These are phyloP conservation scores for Theonella swinhoei DNA, from an alignment of 37 sponge, comb jelly and placozoan genomes.

Conservation along the genomic window DNA sequence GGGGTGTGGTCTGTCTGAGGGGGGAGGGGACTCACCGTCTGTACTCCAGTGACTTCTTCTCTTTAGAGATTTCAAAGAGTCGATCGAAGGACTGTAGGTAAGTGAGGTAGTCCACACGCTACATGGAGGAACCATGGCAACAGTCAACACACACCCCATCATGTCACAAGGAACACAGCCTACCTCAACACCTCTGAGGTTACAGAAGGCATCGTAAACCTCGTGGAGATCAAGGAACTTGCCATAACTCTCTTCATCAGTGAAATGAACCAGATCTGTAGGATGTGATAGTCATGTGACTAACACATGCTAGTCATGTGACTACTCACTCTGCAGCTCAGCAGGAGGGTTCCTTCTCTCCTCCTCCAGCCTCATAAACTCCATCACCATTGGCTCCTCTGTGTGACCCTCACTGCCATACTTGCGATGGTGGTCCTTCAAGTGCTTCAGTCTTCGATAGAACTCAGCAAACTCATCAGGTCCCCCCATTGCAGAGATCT, in stretches of 20 bases:
- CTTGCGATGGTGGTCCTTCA: conserved; percentile 21
- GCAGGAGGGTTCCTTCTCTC: conserved; percentile 68
- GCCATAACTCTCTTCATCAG: conserved; percentile 98
- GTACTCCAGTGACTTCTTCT: conserved; percentile 86
- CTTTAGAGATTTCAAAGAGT: conserved; percentile 91
- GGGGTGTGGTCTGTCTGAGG: background rate
- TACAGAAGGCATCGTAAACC: conserved; percentile 71
- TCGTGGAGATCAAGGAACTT: conserved; percentile 93
- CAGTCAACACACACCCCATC: background rate
- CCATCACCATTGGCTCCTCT: conserved; percentile 90
- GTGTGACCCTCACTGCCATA: background rate
- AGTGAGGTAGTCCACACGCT: conserved; percentile 88
- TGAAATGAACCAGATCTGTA: conserved; percentile 91
- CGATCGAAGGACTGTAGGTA: conserved; percentile 89
- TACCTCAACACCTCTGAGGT: conserved; percentile 85
- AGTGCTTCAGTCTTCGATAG: conserved; percentile 82
- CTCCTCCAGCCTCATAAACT: conserved; percentile 81
- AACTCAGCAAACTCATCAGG: conserved; percentile 98
- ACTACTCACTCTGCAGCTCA: conserved; percentile 68
- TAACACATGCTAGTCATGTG: background rate
- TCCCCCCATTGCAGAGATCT: conserved; percentile 77
- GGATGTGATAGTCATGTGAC: background rate
- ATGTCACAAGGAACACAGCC: background rate
- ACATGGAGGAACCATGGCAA: too few relatives aligned
- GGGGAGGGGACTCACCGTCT: conserved; percentile 51